Base-by-base conservation (phyloP, 2,113 vertebrate species). In the Apaloderma vittatum region DNA sequence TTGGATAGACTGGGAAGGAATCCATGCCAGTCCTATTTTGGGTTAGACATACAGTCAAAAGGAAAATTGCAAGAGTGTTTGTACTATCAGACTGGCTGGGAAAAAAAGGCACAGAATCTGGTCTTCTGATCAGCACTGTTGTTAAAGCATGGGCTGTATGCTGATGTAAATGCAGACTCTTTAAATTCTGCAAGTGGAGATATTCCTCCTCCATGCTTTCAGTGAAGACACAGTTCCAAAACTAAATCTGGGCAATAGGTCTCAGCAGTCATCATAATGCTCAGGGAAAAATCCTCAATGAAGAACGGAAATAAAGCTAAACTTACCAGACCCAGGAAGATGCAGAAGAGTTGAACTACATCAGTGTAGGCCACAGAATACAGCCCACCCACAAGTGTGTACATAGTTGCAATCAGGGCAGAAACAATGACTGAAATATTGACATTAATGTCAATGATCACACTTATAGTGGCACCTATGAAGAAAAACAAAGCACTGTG, bases 341-440 rank as follows among this genome's bases (percentile, higher is more conserved):
- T 99, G 95, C 99, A 99, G 97, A 99, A 99, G 36, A 99, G 98
- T 84, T 99, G 99, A 51, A 99, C 99, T 15, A 99, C 99, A 23
- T 99, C 99, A 0, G 99, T 99, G 94, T 99, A 99, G 17, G 99
- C 99, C 51, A 99, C 99, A 12, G 99, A 99, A 94, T 99, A 99
- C 45, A 99, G 97, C 26, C 99, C 99, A 6, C 99, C 99, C 71
- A 99, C 98, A 49, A 99, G 98, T 0, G 99, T 99, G 97, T 99
- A 99, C 88, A 99, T 98, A 76, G 98, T 99, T 36, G 99, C 99
- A 43, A 99, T 99, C 73, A 99, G 95, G 0, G 99, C 99, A 13
- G 99, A 99, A 97, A 99, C 97, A 26, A 99, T 96, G 59, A 99
- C 99, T 2, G 99, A 99, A 90, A 98, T 95, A 80, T 98, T 99